Evolutionary conservation across 1,140 invertebrate species (phyloP).

Genomic region (Doryteuthis pealeii): DNA sequence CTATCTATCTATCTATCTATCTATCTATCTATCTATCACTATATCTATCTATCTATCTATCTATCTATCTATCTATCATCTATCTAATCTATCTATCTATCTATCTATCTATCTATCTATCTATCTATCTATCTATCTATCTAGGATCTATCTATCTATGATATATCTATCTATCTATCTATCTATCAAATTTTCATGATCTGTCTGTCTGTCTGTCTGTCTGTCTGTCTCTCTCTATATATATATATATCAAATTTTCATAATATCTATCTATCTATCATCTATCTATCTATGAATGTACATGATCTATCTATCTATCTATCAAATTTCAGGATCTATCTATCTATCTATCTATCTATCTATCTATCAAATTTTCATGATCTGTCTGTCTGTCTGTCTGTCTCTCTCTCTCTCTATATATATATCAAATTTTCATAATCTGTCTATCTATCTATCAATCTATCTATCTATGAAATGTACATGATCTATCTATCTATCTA

Average conservation of each 20-base stretch:
- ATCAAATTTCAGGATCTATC: neutral
- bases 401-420: neutral
- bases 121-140: neutral
- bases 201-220: neutral
- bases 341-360: neutral
- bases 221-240: neutral
- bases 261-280: neutral
- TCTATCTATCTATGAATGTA: neutral
- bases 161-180: too few species aligned
- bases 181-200: neutral
- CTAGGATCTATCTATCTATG: too few species aligned
- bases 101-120: neutral
- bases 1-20: too few species aligned
- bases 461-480: neutral
- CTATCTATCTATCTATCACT: neutral
- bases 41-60: too few species aligned
- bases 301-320: neutral
- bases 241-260: neutral
- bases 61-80: too few species aligned
- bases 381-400: neutral
- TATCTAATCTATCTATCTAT: neutral
- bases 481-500: too few species aligned
- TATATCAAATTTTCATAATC: neutral
- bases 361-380: neutral
- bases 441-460: neutral